Evolutionary conservation across 1,140 invertebrate genomes (phyloP).

Genomic region (Aphis craccivora): DNA sequence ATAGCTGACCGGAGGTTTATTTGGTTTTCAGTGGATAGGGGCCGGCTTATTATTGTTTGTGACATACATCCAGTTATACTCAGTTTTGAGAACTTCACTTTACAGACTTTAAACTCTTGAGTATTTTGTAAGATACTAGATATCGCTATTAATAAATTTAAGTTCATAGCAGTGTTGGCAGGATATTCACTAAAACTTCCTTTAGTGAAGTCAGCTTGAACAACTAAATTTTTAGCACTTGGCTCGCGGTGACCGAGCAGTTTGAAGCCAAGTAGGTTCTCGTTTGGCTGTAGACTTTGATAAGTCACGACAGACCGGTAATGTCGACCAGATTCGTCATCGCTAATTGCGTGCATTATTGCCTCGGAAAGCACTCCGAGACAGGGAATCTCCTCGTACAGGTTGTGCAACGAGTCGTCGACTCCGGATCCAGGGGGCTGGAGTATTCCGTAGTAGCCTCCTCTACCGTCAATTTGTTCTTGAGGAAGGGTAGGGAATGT

Average conservation of each 20-base stretch:
- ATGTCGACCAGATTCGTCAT: neutral
- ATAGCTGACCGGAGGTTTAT: neutral
- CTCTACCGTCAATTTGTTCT: neutral
- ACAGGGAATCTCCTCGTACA: neutral
- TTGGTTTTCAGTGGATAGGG: neutral
- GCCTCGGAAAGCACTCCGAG: neutral
- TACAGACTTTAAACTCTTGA: neutral
- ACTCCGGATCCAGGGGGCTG: too few species aligned
- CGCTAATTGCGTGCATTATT: neutral
- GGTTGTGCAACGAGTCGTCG: too few species aligned
- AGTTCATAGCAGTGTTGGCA: neutral
- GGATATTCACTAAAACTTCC: neutral
- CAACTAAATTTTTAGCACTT: neutral
- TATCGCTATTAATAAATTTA: neutral
- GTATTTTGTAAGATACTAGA: neutral
- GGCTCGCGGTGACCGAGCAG: neutral
- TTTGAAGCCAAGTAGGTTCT: neutral
- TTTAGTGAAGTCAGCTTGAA: neutral
- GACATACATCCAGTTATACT: neutral
- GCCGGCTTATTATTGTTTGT: neutral
- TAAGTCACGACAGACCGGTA: neutral
- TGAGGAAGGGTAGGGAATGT: neutral
- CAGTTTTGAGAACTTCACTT: neutral
- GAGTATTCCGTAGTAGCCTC: neutral
- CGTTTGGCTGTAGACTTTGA: neutral